Percentiles rank a stretch among this genome's conserved stretches.
phyloP scores from a whole-genome alignment of 2,888 invertebrate species.

The Himalopsyche kuldschensis region DNA sequence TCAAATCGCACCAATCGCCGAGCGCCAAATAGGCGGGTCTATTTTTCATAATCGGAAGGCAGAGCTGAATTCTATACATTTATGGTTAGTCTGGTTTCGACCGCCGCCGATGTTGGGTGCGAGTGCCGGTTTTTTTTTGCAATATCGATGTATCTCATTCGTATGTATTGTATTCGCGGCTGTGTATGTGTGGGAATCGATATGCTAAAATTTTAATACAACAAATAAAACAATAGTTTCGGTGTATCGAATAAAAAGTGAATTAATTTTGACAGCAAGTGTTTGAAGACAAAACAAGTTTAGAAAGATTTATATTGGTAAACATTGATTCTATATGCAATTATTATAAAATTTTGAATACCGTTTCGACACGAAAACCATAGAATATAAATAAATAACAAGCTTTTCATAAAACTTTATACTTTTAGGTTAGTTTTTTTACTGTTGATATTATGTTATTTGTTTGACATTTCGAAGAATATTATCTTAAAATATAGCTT shows the following conservation, averaged over 20 bases:
- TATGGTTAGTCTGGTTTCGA: neutral
- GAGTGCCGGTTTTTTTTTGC: neutral
- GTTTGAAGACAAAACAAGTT: neutral
- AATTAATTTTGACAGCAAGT: neutral
- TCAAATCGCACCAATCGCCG: neutral
- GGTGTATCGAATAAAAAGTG: no score
- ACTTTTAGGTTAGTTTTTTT: no score
- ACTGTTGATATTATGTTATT: no score
- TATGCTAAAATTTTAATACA: neutral
- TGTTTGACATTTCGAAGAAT: no score
- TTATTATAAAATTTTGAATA: no score
- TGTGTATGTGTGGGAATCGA: neutral
- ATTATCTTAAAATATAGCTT: no score
- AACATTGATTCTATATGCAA: neutral
- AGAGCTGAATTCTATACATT: neutral
- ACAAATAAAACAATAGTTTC: neutral
- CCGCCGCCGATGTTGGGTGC: neutral
- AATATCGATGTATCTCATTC: neutral
- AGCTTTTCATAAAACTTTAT: no score
- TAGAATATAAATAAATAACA: no score
- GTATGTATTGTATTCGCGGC: neutral
- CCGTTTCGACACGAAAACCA: no score
- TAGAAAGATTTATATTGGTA: neutral
- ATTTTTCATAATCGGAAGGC: neutral
- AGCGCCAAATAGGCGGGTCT: neutral